Conservation (phyloP, 2,888 invertebrate species). For the Melinopterus prodromus region DNA sequence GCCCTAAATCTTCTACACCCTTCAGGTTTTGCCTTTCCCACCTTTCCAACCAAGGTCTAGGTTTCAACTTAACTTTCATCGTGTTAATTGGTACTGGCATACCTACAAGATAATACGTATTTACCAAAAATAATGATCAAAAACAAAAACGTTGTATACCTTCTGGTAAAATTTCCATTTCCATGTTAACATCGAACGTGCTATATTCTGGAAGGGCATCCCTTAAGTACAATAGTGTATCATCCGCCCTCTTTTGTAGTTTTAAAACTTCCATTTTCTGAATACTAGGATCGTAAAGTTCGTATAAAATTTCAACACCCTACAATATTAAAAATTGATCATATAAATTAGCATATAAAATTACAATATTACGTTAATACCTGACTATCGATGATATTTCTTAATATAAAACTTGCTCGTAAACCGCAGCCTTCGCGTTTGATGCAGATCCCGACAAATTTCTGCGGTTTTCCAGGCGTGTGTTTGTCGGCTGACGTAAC, state of each 20-base stretch:
- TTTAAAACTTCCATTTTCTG: constrained; percentile 89
- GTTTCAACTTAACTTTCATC: constrained; percentile 73
- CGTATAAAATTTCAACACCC: constrained; percentile 76
- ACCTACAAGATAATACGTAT: constrained; percentile 43
- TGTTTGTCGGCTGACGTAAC: constrained; percentile 88
- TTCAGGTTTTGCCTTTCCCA: constrained; percentile 85
- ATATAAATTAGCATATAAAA: not conserved
- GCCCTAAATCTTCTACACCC: constrained; percentile 66
- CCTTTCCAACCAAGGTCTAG: constrained; percentile 88
- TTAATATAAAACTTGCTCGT: constrained; percentile 82
- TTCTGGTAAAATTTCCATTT: constrained; percentile 80
- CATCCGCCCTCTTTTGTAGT: constrained; percentile 92
- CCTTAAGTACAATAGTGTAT: constrained; percentile 84
- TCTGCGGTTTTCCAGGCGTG: constrained; percentile 82
- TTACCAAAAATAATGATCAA: constrained; percentile 7
- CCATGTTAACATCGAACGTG: constrained; percentile 93
- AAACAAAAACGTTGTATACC: constrained; percentile 58
- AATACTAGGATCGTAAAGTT: constrained; percentile 93
- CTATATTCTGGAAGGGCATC: constrained; percentile 93
- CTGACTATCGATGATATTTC: constrained; percentile 93
- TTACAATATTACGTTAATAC: constrained; percentile 42
- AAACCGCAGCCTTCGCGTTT: constrained; percentile 83
- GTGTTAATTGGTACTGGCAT: constrained; percentile 55
- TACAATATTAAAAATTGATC: constrained; percentile 36
- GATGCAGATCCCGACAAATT: constrained; percentile 96